phyloP scores from a whole-genome alignment of 2,888 invertebrate genomes.

The Nemapogon koenigi region DNA sequence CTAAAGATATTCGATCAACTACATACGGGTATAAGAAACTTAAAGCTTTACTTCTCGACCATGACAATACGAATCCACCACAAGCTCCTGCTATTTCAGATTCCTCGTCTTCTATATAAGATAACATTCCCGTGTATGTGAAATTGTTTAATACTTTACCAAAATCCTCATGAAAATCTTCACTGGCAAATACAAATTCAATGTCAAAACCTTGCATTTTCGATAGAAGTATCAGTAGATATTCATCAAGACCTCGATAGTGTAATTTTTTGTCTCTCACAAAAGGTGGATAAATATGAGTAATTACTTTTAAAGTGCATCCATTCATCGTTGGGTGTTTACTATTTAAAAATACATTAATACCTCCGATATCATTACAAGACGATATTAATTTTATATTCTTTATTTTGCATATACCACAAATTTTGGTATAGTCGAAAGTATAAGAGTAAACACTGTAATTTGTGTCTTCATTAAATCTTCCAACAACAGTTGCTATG shows the following conservation, averaged over 20 bases:
- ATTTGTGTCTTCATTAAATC: conserved; percentile 1
- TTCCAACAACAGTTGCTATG: conserved; percentile 16
- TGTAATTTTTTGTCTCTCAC: conserved; percentile 6
- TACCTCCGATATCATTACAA: neutral
- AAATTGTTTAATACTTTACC: conserved; percentile 20
- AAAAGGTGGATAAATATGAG: conserved; percentile 23
- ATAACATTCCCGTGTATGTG: conserved; percentile 18
- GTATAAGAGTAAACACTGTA: conserved; percentile 4
- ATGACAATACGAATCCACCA: conserved; percentile 19
- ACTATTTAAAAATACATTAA: neutral
- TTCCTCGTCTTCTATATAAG: conserved; percentile 16
- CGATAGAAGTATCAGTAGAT: conserved; percentile 19
- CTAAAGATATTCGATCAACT: conserved; percentile 13
- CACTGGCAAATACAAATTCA: conserved; percentile 19
- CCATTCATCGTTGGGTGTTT: conserved; percentile 1
- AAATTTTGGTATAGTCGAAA: conserved; percentile 1
- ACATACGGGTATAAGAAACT: conserved; percentile 16
- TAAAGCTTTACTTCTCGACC: conserved; percentile 8
- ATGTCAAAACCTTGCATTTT: conserved; percentile 18
- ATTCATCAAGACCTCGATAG: conserved; percentile 21
- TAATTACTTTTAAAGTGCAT: conserved; percentile 18
- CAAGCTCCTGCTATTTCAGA: conserved; percentile 24
- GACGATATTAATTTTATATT: conserved; percentile 1
- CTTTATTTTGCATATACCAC: conserved; percentile 2
- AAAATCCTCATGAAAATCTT: conserved; percentile 20